A percentile compares a stretch with the other conserved stretches of the same genome.
Evolutionary conservation across 1,140 invertebrate genomes (phyloP).

Genomic region (Platyscapa corneri): DNA sequence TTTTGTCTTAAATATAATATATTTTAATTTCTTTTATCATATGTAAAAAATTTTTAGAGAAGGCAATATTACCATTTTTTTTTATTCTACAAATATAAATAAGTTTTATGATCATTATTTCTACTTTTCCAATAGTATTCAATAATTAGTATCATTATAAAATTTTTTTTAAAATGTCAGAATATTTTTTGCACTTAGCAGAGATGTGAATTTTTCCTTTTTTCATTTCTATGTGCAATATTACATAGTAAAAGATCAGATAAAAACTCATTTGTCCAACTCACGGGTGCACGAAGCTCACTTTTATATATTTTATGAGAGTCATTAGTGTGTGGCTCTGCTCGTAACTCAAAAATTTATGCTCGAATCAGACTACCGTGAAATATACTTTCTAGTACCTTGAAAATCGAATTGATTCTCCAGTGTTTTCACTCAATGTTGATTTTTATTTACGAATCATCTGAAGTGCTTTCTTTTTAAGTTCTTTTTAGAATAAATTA

Average conservation of each 20-base stretch:
- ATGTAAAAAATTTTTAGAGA: too few species aligned
- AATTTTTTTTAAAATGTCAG: too few species aligned
- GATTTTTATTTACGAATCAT: not conserved
- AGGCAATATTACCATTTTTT: too few species aligned
- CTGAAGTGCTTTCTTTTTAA: not conserved
- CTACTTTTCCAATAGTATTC: too few species aligned
- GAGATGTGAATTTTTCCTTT: not conserved
- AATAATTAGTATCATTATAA: too few species aligned
- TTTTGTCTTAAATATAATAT: too few species aligned
- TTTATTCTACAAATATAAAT: too few species aligned
- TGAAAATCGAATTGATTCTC: not conserved
- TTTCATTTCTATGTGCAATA: too few species aligned
- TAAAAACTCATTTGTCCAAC: constrained; percentile 41
- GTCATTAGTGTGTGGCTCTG: not conserved
- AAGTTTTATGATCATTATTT: too few species aligned
- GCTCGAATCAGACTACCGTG: constrained; percentile 12
- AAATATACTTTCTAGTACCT: constrained; percentile 10
- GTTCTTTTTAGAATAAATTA: too few species aligned
- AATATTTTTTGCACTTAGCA: too few species aligned
- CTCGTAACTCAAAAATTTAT: constrained; percentile 39
- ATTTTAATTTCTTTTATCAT: too few species aligned
- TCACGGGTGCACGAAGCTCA: not conserved
- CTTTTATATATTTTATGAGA: constrained; percentile 44
- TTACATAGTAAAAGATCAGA: constrained; percentile 31
- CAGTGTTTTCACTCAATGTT: not conserved